These are phyloP conservation scores for Alsophila aescularia DNA, from an alignment of 2,888 invertebrate genomes.

Conservation along the genomic window DNA sequence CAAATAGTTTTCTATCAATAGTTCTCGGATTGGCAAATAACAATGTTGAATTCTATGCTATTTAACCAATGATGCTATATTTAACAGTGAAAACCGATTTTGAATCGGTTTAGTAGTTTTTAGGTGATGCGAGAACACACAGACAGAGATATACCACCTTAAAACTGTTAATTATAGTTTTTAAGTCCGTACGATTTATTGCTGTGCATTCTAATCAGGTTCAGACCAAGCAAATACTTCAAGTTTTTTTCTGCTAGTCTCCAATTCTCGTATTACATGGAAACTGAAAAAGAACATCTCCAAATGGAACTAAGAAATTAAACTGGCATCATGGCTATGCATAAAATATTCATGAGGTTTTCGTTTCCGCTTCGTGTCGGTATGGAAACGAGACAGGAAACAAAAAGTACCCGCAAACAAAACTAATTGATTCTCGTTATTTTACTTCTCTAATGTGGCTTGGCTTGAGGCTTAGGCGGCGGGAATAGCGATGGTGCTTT, in stretches of 20 bases:
- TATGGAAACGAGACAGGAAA: conserved; percentile 50
- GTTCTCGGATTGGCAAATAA: too few species aligned
- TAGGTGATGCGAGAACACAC: too few species aligned
- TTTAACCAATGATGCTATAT: too few species aligned
- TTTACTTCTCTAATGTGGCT: conserved; percentile 32
- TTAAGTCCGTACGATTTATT: too few species aligned
- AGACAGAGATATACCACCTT: too few species aligned
- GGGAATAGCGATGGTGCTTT: conserved; percentile 7
- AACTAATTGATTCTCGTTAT: conserved; percentile 61
- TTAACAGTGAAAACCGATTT: too few species aligned
- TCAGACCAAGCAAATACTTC: too few species aligned
- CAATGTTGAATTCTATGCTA: too few species aligned
- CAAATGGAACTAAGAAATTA: conserved; percentile 29
- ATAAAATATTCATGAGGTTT: conserved; percentile 55
- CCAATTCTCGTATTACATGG: background rate
- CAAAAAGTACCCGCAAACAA: conserved; percentile 49
- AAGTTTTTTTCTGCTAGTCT: background rate
- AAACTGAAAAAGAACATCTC: conserved; percentile 10
- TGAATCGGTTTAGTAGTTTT: too few species aligned
- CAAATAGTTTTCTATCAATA: too few species aligned
- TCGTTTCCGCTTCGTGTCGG: conserved; percentile 39
- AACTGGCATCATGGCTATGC: conserved; percentile 25
- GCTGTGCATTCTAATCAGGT: too few species aligned
- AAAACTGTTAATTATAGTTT: too few species aligned
- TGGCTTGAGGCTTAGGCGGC: conserved; percentile 21